Conservation (phyloP, 2,797 vertebrate species). For the Octomys mimax region DNA sequence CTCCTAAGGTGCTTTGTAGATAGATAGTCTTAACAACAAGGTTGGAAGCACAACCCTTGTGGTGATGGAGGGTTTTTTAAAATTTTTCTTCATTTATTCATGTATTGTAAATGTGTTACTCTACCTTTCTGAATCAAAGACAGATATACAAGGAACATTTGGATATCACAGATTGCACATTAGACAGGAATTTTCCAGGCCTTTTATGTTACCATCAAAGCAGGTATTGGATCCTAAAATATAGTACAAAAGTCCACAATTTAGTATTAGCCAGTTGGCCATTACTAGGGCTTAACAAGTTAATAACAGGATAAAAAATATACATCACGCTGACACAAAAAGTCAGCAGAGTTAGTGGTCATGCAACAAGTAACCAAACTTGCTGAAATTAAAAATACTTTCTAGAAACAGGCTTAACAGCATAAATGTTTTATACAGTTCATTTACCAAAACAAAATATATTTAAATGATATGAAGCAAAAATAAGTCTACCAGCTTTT, state of each 20-base stretch:
- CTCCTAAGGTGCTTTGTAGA: too few relatives aligned
- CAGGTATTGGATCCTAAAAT: conserved; percentile 91
- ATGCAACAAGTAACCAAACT: conserved; percentile 99
- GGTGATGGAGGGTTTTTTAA: too few relatives aligned
- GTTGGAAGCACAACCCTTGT: background rate
- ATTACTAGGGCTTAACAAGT: conserved; percentile 92
- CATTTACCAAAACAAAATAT: conserved; percentile 93
- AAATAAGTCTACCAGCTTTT: conserved; percentile 92
- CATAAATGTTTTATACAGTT: conserved; percentile 99
- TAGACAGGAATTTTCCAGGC: conserved; percentile 96
- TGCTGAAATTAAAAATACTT: conserved; percentile 98
- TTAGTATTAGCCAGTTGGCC: conserved; percentile 91
- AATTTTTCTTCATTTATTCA: conserved; percentile 94
- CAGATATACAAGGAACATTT: conserved; percentile 99
- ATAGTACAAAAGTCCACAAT: conserved; percentile 93
- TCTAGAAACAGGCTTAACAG: conserved; percentile 97
- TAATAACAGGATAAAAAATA: conserved; percentile 95
- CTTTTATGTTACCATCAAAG: conserved; percentile 96
- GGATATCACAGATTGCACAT: conserved; percentile 99
- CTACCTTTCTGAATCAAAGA: conserved; percentile 96
- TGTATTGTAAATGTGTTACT: conserved; percentile 95
- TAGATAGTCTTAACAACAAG: background rate
- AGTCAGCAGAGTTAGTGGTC: conserved; percentile 99
- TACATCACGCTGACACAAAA: conserved; percentile 99
- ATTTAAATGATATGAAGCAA: conserved; percentile 94